Evolutionary conservation across 2,888 invertebrate genomes (phyloP).

Genomic region (Caenorhabditis doughertyi): DNA sequence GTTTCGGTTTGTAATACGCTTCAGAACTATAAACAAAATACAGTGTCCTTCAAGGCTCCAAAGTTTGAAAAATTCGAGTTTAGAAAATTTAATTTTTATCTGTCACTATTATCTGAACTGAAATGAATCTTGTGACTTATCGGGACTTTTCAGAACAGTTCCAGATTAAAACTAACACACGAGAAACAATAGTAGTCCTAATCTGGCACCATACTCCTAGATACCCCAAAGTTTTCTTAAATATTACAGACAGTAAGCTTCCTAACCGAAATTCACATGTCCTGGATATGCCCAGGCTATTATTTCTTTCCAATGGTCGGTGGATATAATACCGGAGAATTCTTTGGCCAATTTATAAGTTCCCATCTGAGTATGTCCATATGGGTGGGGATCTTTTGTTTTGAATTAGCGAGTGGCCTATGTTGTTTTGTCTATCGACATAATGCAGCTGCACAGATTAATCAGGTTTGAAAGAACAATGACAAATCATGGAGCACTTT

Average conservation of each 20-base stretch:
- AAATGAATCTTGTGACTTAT: too few species aligned
- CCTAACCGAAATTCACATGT: constrained; percentile 46
- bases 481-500: not conserved
- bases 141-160: too few species aligned
- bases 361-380: constrained; percentile 28
- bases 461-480: constrained; percentile 11
- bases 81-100: too few species aligned
- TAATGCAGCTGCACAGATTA: constrained; percentile 25
- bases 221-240: too few species aligned
- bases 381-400: constrained; percentile 34
- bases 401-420: constrained; percentile 33
- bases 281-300: constrained; percentile 48
- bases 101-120: too few species aligned
- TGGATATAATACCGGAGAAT: constrained; percentile 42
- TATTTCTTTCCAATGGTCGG: constrained; percentile 59
- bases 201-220: too few species aligned
- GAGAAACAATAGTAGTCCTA: too few species aligned
- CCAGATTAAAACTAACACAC: too few species aligned
- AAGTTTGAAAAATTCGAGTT: too few species aligned
- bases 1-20: too few species aligned
- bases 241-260: constrained; percentile 23
- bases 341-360: constrained; percentile 36
- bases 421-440: constrained; percentile 46
- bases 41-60: too few species aligned
- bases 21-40: too few species aligned